phyloP scores from a whole-genome alignment of 2,113 vertebrate species.

The Cyanoramphus novaezelandiae region DNA sequence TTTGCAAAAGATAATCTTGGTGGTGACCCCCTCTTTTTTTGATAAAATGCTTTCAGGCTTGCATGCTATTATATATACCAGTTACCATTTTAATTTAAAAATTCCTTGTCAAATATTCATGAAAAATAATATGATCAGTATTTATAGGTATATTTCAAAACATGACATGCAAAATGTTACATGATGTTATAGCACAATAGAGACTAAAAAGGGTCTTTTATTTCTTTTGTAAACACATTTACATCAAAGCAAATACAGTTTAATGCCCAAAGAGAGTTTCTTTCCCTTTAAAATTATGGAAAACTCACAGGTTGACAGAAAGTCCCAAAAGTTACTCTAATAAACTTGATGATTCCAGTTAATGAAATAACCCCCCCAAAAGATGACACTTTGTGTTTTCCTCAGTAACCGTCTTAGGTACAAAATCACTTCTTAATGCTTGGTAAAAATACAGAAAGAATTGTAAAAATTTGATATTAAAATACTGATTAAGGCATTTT shows the following conservation, averaged over 20 bases:
- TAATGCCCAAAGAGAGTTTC: not conserved
- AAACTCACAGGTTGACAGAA: not conserved
- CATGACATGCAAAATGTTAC: not conserved
- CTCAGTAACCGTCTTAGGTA: not conserved
- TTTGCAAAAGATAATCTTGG: not conserved
- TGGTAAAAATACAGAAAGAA: not conserved
- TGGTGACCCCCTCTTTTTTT: not conserved
- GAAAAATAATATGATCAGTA: not conserved
- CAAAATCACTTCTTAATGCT: not conserved
- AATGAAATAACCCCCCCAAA: not conserved
- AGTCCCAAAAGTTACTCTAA: not conserved
- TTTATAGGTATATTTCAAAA: not conserved
- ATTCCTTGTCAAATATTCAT: not conserved
- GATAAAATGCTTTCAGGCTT: not conserved
- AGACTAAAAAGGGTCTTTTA: not conserved
- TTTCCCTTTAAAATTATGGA: not conserved
- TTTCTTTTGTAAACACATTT: not conserved
- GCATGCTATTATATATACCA: not conserved
- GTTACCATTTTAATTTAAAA: not conserved
- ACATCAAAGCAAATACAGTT: not conserved
- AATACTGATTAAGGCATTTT: not conserved
- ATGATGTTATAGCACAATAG: not conserved
- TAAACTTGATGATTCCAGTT: not conserved
- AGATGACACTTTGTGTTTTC: not conserved
- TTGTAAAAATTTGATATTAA: not conserved